These are phyloP conservation scores for Scrobipalpa atriplicella DNA, from an alignment of 2,888 invertebrate genomes.

Conservation along the genomic window DNA sequence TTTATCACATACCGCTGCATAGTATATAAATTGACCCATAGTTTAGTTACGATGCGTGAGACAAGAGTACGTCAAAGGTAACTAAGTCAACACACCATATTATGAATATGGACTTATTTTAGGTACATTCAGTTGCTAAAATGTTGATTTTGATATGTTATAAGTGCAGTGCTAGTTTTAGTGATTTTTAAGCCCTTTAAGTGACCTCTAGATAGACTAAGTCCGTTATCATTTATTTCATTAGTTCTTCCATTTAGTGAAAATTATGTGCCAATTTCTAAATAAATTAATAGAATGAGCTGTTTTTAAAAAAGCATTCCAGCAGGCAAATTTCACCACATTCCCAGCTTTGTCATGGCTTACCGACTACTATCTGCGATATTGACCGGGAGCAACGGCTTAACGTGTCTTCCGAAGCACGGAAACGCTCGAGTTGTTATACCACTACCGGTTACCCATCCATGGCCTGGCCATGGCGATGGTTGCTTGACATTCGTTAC, in stretches of 20 bases:
- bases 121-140: conserved; percentile 31
- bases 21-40: conserved; percentile 56
- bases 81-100: conserved; percentile 56
- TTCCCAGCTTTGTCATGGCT: too few relatives aligned
- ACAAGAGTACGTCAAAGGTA: conserved; percentile 64
- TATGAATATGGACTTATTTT: background rate
- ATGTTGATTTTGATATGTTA: background rate
- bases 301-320: too few relatives aligned
- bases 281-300: too few relatives aligned
- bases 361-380: too few relatives aligned
- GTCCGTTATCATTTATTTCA: background rate
- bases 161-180: conserved; percentile 13
- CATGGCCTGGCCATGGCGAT: too few relatives aligned
- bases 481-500: too few relatives aligned
- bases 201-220: background rate
- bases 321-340: too few relatives aligned
- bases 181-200: background rate
- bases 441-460: too few relatives aligned
- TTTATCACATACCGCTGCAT: conserved; percentile 42
- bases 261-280: background rate
- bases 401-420: too few relatives aligned
- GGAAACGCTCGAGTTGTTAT: too few relatives aligned
- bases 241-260: background rate
- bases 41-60: conserved; percentile 56
- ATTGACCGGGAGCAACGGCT: too few relatives aligned